Conservation (phyloP, 2,888 invertebrate genomes). For the Dasypogon diadema region DNA sequence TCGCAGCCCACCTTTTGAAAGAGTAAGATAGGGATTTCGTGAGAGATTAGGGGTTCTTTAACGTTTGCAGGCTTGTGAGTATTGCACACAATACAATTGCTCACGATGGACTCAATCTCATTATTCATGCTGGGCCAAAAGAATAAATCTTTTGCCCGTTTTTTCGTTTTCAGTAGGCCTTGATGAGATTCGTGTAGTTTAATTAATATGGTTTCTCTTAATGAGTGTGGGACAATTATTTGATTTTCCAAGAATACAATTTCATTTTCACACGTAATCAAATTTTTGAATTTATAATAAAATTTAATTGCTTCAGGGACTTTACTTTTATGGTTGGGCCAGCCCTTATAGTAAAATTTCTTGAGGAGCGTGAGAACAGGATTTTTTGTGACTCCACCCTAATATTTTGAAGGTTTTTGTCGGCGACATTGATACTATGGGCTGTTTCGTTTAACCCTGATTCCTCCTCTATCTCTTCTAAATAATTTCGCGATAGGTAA, state of each 20-base stretch:
- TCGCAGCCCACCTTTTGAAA: neutral
- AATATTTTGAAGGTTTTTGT: constrained; percentile 40
- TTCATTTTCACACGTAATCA: constrained; percentile 27
- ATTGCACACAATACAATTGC: constrained; percentile 54
- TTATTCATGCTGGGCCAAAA: constrained; percentile 61
- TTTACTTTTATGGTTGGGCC: constrained; percentile 55
- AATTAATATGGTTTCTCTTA: constrained; percentile 56
- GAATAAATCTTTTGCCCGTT: constrained; percentile 59
- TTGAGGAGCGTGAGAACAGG: neutral
- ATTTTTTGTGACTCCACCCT: neutral
- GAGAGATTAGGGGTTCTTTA: constrained; percentile 4
- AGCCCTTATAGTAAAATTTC: constrained; percentile 50
- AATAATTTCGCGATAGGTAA: constrained; percentile 58
- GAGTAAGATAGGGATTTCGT: neutral
- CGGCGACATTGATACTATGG: constrained; percentile 53
- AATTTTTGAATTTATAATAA: neutral
- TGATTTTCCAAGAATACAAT: constrained; percentile 53
- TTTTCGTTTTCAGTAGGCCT: constrained; percentile 61
- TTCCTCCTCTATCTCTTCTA: constrained; percentile 52
- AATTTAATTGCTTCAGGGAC: constrained; percentile 29
- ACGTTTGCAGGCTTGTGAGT: neutral
- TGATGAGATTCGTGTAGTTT: constrained; percentile 62
- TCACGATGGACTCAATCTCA: constrained; percentile 59
- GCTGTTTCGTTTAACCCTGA: constrained; percentile 50
- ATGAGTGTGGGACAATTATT: constrained; percentile 56